Percentiles rank a stretch among this genome's conserved stretches.
These are phyloP conservation scores for Limnothrissa miodon DNA, from an alignment of 2,113 vertebrate genomes.

Conservation along the genomic window DNA sequence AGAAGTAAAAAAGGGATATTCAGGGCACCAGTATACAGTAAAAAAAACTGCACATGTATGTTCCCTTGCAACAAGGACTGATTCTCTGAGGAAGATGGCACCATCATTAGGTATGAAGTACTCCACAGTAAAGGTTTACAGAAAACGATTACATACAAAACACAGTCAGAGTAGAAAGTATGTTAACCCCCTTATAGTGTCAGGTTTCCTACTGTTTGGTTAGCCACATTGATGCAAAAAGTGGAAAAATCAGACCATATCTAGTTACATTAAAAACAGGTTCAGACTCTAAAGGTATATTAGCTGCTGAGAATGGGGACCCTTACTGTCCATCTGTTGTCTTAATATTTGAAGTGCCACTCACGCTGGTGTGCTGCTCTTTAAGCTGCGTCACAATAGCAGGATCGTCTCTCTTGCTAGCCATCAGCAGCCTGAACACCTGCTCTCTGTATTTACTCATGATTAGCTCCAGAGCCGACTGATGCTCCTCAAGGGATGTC, in stretches of 20 bases:
- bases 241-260: too few relatives aligned
- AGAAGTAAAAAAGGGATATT: not conserved
- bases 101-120: not conserved
- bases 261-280: not conserved
- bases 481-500: constrained; percentile 92
- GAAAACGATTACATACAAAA: too few relatives aligned
- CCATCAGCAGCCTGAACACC: constrained; percentile 91
- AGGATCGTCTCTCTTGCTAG: constrained; percentile 90
- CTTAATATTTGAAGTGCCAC: not conserved
- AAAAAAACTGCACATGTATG: not conserved
- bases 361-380: constrained; percentile 94
- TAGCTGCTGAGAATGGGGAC: not conserved
- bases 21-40: not conserved
- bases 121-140: not conserved
- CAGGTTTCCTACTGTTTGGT: too few relatives aligned
- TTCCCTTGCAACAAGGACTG: not conserved
- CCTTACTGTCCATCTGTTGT: not conserved
- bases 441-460: constrained; percentile 98
- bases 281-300: too few relatives aligned
- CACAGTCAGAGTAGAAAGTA: too few relatives aligned
- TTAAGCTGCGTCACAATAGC: constrained; percentile 87
- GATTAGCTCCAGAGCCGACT: constrained; percentile 95
- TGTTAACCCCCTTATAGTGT: too few relatives aligned
- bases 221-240: too few relatives aligned
- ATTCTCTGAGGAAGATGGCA: not conserved